A percentile compares a stretch with the other conserved stretches of the same genome.
phyloP scores from a whole-genome alignment of 2,797 vertebrate genomes.

The Helicolenus hilgendorfi region DNA sequence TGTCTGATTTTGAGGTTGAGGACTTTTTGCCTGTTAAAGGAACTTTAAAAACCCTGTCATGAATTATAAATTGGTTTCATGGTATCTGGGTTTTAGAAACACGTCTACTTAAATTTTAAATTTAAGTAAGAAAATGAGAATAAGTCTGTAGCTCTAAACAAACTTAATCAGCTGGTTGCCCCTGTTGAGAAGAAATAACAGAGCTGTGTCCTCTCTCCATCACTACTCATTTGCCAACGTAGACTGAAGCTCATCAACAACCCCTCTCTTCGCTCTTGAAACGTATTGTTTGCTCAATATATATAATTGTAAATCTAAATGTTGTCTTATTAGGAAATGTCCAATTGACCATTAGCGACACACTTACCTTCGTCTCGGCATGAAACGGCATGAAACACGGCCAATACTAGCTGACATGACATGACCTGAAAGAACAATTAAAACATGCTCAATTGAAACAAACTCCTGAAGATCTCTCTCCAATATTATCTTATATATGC shows the following conservation, averaged over 20 bases:
- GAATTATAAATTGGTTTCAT: constrained; percentile 24
- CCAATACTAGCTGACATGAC: too few species aligned
- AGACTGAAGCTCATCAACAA: constrained; percentile 5
- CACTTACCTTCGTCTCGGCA: neutral
- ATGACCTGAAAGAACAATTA: accelerated
- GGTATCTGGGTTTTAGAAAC: neutral
- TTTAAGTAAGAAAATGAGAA: neutral
- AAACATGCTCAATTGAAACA: too few species aligned
- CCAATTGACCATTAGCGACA: neutral
- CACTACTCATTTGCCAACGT: neutral
- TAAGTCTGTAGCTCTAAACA: neutral
- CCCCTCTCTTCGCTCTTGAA: neutral
- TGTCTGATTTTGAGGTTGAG: constrained; percentile 3
- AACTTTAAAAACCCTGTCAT: constrained; percentile 13
- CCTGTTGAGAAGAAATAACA: neutral
- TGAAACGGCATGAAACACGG: too few species aligned
- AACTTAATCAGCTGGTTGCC: neutral
- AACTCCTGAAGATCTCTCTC: too few species aligned
- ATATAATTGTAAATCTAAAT: neutral
- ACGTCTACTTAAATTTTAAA: neutral
- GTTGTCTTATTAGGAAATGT: neutral
- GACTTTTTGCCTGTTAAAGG: neutral
- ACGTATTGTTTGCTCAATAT: neutral
- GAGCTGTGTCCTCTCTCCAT: neutral
- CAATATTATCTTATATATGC: too few species aligned